Evolutionary conservation across 1,140 invertebrate species (phyloP).

Genomic region (Lerema accius): DNA sequence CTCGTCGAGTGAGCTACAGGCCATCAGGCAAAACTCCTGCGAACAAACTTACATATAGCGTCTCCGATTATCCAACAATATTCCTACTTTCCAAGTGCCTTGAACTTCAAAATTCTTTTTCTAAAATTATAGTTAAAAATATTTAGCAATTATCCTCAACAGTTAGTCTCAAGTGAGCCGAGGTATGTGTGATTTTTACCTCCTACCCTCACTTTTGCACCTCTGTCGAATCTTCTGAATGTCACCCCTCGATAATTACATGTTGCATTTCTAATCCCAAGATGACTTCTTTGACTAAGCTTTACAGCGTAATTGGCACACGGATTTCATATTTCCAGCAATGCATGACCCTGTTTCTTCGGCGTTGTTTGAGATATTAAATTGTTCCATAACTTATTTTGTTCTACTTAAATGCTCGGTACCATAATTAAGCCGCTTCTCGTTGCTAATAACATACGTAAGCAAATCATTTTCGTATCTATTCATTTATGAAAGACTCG

Average conservation of each 20-base stretch:
- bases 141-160: constrained; percentile 6
- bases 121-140: constrained; percentile 18
- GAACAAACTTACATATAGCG: constrained; percentile 90
- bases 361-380: not conserved
- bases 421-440: no score
- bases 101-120: constrained; percentile 21
- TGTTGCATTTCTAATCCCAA: constrained; percentile 8
- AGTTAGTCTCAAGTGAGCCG: constrained; percentile 10
- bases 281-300: constrained; percentile 13
- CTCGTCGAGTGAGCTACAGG: constrained; percentile 85
- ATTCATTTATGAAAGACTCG: no score
- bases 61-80: constrained; percentile 38
- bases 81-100: constrained; percentile 69
- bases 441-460: no score
- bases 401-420: no score
- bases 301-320: constrained; percentile 9
- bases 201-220: constrained; percentile 39
- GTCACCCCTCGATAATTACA: constrained; percentile 26
- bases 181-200: constrained; percentile 36
- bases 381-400: not conserved
- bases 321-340: not conserved
- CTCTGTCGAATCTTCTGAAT: constrained; percentile 34
- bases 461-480: not conserved
- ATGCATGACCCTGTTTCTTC: constrained; percentile 13
- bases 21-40: constrained; percentile 88